phyloP scores from a whole-genome alignment of 2,797 vertebrate species.

The Lacerta agilis region DNA sequence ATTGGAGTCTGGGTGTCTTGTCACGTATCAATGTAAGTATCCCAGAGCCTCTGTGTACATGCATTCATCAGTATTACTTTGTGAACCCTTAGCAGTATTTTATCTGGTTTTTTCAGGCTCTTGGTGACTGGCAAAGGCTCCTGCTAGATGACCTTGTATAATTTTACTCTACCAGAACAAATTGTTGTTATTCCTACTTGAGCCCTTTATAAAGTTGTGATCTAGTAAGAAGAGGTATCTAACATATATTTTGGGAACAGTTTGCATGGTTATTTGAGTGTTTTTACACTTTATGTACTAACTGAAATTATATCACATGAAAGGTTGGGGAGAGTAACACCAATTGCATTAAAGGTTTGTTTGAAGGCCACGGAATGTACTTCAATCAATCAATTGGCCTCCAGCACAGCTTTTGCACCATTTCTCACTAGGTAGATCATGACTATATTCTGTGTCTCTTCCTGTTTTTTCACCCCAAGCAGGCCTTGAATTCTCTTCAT shows the following conservation, averaged over 20 bases:
- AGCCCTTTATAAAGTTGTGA: not conserved
- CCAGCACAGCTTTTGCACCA: conserved; percentile 17
- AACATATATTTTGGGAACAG: conserved; percentile 12
- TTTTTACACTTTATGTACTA: not conserved
- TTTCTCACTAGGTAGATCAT: not conserved
- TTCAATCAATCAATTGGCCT: conserved; percentile 24
- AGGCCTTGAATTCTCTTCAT: not conserved
- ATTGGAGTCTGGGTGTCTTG: not conserved
- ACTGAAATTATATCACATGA: conserved; percentile 5
- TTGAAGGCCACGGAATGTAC: conserved; percentile 4
- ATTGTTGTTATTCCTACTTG: not conserved
- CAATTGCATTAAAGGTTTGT: not conserved
- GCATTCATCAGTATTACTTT: conserved; percentile 5
- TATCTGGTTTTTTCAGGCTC: not conserved
- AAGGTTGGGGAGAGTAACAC: not conserved
- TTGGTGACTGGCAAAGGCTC: not conserved
- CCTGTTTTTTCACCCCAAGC: conserved; percentile 1
- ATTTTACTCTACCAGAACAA: conserved; percentile 6
- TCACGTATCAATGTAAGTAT: not conserved
- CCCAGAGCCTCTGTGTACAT: conserved; percentile 13
- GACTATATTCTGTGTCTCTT: conserved; percentile 12
- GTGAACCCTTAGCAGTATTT: conserved; percentile 28
- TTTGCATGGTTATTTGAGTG: conserved; percentile 11
- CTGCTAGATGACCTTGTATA: not conserved
- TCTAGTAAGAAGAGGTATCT: conserved; percentile 6